phyloP scores from a whole-genome alignment of 2,113 vertebrate species.

The Misgurnus mizolepis region DNA sequence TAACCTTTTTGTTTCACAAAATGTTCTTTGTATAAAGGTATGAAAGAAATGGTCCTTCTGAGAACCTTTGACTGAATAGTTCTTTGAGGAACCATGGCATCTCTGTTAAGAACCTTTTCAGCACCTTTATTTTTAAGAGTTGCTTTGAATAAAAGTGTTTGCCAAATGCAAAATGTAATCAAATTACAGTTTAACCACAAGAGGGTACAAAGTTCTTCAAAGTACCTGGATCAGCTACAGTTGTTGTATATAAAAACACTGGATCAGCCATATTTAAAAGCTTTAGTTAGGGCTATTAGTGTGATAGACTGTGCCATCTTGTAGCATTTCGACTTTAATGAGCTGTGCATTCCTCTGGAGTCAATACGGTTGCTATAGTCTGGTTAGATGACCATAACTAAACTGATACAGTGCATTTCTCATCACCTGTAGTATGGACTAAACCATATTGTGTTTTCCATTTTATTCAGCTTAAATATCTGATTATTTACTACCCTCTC shows the following conservation, averaged over 20 bases:
- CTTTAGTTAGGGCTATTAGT: slow-evolving; percentile 2
- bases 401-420: background rate
- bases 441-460: background rate
- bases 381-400: background rate
- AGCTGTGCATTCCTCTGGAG: slow-evolving; percentile 12
- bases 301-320: background rate
- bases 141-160: too few relatives aligned
- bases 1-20: too few relatives aligned
- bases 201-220: background rate
- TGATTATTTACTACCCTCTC: background rate
- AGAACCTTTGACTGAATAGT: too few relatives aligned
- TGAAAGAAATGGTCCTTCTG: too few relatives aligned
- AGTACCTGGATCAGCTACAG: too few relatives aligned
- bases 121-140: too few relatives aligned
- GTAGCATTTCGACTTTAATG: background rate
- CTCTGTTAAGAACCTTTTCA: too few relatives aligned
- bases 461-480: background rate
- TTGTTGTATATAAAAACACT: background rate
- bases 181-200: background rate
- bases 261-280: background rate
- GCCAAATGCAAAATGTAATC: background rate
- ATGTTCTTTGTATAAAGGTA: too few relatives aligned
- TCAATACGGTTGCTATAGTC: background rate
- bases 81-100: too few relatives aligned
- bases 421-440: background rate